These are phyloP conservation scores for Lycophotia porphyrea DNA, from an alignment of 2,888 invertebrate genomes.

Conservation along the genomic window DNA sequence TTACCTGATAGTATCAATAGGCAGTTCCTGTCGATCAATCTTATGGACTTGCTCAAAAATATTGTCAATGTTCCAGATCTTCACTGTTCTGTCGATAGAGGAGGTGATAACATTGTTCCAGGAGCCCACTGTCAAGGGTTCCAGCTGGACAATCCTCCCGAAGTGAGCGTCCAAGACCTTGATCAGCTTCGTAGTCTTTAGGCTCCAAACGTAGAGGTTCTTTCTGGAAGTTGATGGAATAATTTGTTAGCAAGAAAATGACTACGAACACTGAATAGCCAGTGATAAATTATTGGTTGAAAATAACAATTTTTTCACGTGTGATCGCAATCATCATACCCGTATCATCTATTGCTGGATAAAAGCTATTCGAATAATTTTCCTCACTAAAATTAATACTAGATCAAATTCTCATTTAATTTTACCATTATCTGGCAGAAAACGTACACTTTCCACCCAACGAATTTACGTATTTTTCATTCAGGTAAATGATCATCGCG, in stretches of 20 bases:
- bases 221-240: constrained; percentile 90
- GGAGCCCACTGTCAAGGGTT: constrained; percentile 95
- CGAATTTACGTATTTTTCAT: no score
- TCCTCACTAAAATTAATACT: no score
- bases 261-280: no score
- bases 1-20: constrained; percentile 97
- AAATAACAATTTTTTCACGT: not conserved
- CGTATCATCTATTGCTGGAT: not conserved
- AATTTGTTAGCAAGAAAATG: not conserved
- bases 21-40: constrained; percentile 98
- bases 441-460: no score
- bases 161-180: constrained; percentile 99
- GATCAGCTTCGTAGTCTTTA: constrained; percentile 94
- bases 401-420: no score
- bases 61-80: constrained; percentile 99
- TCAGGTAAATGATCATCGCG: no score
- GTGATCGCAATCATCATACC: not conserved
- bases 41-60: constrained; percentile 99
- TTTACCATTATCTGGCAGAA: no score
- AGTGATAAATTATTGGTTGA: not conserved
- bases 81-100: constrained; percentile 99
- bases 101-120: constrained; percentile 99
- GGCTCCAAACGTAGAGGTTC: constrained; percentile 98
- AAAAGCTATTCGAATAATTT: no score
- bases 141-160: constrained; percentile 97